Percentiles rank a stretch among this genome's conserved stretches.
Evolutionary conservation across 1,140 invertebrate genomes (phyloP).

Genomic region (Drosophila kohkoa): DNA sequence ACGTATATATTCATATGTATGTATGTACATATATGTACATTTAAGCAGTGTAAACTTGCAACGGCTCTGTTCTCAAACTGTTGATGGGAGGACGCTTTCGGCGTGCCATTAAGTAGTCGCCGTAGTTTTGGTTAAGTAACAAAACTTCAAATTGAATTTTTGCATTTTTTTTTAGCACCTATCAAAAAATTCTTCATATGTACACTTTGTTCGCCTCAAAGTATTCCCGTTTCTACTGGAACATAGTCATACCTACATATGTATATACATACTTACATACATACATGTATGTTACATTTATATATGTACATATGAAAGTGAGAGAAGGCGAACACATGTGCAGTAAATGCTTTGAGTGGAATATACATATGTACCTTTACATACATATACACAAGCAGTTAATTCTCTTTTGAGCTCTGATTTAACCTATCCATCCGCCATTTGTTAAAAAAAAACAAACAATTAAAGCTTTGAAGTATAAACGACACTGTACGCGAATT

Average conservation of each 20-base stretch:
- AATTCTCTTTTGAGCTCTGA: constrained; percentile 33
- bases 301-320: neutral
- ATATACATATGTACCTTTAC: constrained; percentile 30
- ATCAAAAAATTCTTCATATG: constrained; percentile 63
- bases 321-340: neutral
- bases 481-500: neutral
- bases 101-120: constrained; percentile 77
- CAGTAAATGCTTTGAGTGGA: neutral
- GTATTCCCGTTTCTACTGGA: constrained; percentile 9
- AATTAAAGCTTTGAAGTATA: constrained; percentile 21
- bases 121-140: constrained; percentile 80
- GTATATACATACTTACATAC: too few species aligned
- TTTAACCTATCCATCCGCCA: constrained; percentile 4
- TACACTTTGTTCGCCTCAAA: constrained; percentile 43
- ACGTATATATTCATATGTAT: neutral
- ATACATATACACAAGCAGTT: constrained; percentile 12
- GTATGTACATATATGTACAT: constrained; percentile 48
- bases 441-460: constrained; percentile 23
- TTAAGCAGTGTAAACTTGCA: constrained; percentile 5
- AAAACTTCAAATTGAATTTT: constrained; percentile 83
- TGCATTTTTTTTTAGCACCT: constrained; percentile 80
- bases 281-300: too few species aligned
- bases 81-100: constrained; percentile 42
- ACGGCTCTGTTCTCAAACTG: constrained; percentile 14
- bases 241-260: too few species aligned